Conservation (phyloP, 2,113 vertebrate species). For the Urocitellus parryii region DNA sequence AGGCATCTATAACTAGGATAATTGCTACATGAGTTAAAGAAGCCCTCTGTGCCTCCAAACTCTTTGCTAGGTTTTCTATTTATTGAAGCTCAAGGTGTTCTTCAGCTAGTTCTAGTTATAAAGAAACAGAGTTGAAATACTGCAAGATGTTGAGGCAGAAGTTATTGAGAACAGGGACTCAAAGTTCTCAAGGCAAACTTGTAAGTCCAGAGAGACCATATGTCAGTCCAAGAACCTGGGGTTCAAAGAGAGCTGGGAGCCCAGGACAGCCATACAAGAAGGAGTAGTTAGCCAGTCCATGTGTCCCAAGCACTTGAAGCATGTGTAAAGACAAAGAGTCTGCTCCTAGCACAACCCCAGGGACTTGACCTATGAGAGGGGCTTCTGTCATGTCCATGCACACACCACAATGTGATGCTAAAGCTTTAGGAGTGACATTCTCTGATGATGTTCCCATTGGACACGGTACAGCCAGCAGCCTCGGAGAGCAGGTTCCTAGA, state of each 20-base stretch:
- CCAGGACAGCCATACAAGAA: not conserved
- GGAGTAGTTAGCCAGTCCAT: rapidly evolving
- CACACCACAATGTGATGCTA: not conserved
- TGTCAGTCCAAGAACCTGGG: not conserved
- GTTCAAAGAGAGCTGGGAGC: not conserved
- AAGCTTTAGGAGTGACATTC: not conserved
- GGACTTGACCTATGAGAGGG: not conserved
- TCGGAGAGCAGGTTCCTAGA: not conserved
- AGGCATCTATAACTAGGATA: not conserved
- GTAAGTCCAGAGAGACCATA: not conserved
- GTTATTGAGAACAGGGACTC: not conserved
- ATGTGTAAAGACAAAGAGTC: not conserved
- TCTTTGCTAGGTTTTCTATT: not conserved
- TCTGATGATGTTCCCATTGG: not conserved
- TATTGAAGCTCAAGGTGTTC: not conserved
- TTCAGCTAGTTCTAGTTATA: not conserved
- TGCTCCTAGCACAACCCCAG: too few species aligned
- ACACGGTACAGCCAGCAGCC: rapidly evolving
- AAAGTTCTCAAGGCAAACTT: not conserved
- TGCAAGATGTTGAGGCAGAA: not conserved
- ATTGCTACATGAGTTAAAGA: not conserved
- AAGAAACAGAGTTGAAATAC: not conserved
- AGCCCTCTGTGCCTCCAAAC: not conserved
- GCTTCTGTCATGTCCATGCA: too few species aligned
- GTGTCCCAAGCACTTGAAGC: too few species aligned